These are phyloP conservation scores for Dicyrtoma fusca DNA, from an alignment of 2,888 invertebrate species.

Conservation along the genomic window DNA sequence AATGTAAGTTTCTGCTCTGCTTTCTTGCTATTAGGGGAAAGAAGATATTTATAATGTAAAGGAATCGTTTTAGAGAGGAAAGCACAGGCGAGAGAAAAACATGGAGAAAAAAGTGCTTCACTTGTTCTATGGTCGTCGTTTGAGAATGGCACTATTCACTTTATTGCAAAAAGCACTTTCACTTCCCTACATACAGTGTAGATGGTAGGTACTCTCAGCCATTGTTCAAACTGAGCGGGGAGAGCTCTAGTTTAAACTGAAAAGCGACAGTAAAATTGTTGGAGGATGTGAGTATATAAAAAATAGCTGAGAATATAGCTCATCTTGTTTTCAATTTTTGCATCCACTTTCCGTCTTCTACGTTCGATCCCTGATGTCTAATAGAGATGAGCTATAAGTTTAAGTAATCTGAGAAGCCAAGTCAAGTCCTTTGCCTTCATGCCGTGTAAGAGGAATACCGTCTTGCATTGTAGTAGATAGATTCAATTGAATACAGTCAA, in stretches of 20 bases:
- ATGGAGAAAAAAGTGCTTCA: too few species aligned
- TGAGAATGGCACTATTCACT: conserved; percentile 5
- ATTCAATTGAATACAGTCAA: conserved; percentile 21
- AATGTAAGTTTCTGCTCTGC: background rate
- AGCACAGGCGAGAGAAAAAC: background rate
- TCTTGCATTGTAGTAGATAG: conserved; percentile 1
- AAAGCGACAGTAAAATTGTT: background rate
- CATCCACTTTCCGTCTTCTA: background rate
- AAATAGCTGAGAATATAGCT: background rate
- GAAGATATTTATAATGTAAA: background rate
- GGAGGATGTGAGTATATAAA: too few species aligned
- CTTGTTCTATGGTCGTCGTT: background rate
- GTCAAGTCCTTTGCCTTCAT: too few species aligned
- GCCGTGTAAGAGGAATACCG: background rate
- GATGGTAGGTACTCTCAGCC: background rate
- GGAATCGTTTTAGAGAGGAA: background rate
- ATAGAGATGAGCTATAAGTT: conserved; percentile 4
- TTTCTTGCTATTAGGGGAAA: background rate
- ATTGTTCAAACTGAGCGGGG: background rate
- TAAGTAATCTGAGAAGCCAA: too few species aligned
- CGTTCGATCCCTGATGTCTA: background rate
- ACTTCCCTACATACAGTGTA: background rate
- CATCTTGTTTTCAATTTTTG: background rate
- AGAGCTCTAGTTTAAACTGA: background rate
- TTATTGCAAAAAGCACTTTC: conserved; percentile 27